phyloP scores from a whole-genome alignment of 2,113 vertebrate species.

The Anguilla rostrata region DNA sequence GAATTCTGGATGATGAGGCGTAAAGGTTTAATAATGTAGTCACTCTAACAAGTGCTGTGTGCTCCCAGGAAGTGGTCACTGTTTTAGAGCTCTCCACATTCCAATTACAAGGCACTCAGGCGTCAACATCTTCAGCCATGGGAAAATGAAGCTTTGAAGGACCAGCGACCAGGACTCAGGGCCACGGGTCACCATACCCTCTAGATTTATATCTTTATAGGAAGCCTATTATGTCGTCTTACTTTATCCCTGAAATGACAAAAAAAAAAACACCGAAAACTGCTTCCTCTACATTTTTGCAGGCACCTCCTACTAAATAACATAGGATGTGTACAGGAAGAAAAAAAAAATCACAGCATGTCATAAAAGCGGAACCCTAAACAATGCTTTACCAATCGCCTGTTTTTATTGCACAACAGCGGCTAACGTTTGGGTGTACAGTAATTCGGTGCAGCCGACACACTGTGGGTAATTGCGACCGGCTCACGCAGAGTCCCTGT shows the following conservation, averaged over 20 bases:
- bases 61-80: conserved; percentile 50
- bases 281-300: neutral
- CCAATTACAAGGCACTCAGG: conserved; percentile 68
- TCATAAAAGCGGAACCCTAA: conserved; percentile 27
- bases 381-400: conserved; percentile 14
- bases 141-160: conserved; percentile 58
- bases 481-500: conserved; percentile 59
- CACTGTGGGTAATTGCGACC: conserved; percentile 77
- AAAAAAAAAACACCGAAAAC: neutral
- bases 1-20: conserved; percentile 58
- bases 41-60: conserved; percentile 58
- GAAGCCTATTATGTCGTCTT: neutral
- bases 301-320: neutral
- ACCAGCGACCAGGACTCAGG: conserved; percentile 44
- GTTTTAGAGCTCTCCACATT: conserved; percentile 58
- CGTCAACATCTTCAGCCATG: conserved; percentile 51
- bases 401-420: conserved; percentile 46
- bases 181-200: conserved; percentile 45
- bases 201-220: neutral
- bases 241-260: neutral
- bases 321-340: neutral
- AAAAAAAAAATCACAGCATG: neutral
- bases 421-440: conserved; percentile 71
- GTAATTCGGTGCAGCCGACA: conserved; percentile 79
- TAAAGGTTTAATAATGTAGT: conserved; percentile 59